These are phyloP conservation scores for Theonella swinhoei DNA, from an alignment of 37 sponge, comb jelly and placozoan species.

Conservation along the genomic window DNA sequence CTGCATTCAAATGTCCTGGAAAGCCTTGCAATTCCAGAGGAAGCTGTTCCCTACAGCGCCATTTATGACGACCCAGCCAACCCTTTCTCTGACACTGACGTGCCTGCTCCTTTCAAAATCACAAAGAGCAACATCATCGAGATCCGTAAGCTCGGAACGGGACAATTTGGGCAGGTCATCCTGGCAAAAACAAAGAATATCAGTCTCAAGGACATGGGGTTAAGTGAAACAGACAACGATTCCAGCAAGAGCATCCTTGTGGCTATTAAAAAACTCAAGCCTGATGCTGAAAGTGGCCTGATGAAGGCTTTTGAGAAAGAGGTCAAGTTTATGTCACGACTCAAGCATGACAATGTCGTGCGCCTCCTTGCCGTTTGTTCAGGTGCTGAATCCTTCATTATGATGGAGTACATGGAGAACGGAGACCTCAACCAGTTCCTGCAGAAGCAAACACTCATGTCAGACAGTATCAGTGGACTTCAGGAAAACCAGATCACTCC, in stretches of 20 bases:
- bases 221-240: constrained; percentile 59
- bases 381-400: constrained; percentile 69
- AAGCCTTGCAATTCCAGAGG: background rate
- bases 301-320: constrained; percentile 79
- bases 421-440: constrained; percentile 92
- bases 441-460: constrained; percentile 63
- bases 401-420: constrained; percentile 98
- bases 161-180: constrained; percentile 82
- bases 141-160: constrained; percentile 61
- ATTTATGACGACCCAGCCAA: constrained; percentile 60
- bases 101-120: constrained; percentile 24
- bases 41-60: constrained; percentile 65
- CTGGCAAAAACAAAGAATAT: constrained; percentile 55
- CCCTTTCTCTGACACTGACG: constrained; percentile 6
- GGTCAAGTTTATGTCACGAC: constrained; percentile 82
- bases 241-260: constrained; percentile 52
- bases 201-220: constrained; percentile 54
- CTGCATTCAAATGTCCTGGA: constrained; percentile 30
- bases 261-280: constrained; percentile 75
- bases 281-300: constrained; percentile 57
- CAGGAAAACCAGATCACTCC: constrained; percentile 68
- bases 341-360: constrained; percentile 77
- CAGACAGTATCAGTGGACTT: constrained; percentile 56
- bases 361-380: constrained; percentile 72
- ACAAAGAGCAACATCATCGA: constrained; percentile 49